Percentiles rank a stretch among this genome's conserved stretches.
These are phyloP conservation scores for Yponomeuta plumbellus DNA, from an alignment of 2,888 invertebrate species.

Conservation along the genomic window DNA sequence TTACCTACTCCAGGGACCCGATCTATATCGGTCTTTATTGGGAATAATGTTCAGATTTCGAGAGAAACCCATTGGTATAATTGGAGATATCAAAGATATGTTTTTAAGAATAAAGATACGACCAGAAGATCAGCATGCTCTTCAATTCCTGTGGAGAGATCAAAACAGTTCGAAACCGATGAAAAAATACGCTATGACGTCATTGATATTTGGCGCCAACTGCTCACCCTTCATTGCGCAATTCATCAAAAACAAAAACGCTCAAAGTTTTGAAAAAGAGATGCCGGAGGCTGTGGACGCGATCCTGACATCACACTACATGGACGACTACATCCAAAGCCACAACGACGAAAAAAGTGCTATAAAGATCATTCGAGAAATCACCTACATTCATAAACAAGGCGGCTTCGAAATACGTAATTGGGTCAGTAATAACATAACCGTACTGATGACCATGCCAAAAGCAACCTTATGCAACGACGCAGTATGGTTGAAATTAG, in stretches of 20 bases:
- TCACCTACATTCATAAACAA: slow-evolving; percentile 16
- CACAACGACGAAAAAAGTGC: slow-evolving; percentile 9
- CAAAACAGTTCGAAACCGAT: background rate
- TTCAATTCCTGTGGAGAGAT: slow-evolving; percentile 32
- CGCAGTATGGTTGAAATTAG: slow-evolving; percentile 8
- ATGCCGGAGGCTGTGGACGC: slow-evolving; percentile 14
- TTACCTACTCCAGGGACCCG: slow-evolving; percentile 8
- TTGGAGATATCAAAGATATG: slow-evolving; percentile 26
- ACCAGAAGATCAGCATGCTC: slow-evolving; percentile 32
- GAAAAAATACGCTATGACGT: slow-evolving; percentile 19
- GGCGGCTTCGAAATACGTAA: slow-evolving; percentile 22
- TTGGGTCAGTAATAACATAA: slow-evolving; percentile 27
- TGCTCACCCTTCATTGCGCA: slow-evolving; percentile 25
- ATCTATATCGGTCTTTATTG: slow-evolving; percentile 1
- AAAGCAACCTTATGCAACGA: background rate
- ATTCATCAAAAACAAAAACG: slow-evolving; percentile 25
- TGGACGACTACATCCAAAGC: slow-evolving; percentile 16
- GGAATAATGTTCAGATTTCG: slow-evolving; percentile 16
- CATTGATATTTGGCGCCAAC: slow-evolving; percentile 22
- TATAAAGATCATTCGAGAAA: background rate
- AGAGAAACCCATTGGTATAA: slow-evolving; percentile 17
- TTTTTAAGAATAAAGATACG: slow-evolving; percentile 32
- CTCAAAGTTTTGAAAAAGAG: slow-evolving; percentile 13
- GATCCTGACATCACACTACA: background rate
- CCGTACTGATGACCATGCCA: background rate